Conservation (phyloP, 2,113 vertebrate species). For the Hemibagrus wyckioides region DNA sequence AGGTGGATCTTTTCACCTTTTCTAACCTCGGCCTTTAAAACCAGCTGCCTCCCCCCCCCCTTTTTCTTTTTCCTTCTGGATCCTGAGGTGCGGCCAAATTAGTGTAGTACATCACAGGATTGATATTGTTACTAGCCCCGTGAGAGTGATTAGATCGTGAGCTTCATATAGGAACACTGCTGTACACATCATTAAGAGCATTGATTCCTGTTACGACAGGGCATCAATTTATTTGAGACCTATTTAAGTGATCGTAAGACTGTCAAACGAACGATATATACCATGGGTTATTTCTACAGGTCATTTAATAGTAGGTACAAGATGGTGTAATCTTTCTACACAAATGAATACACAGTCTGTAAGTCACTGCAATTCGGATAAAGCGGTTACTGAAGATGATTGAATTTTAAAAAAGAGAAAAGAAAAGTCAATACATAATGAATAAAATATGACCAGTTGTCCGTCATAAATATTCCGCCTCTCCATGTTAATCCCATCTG, state of each 20-base stretch:
- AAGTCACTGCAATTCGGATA: background rate
- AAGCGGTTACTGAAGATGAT: background rate
- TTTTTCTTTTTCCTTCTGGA: background rate
- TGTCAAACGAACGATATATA: background rate
- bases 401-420: background rate
- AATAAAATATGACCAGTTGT: background rate
- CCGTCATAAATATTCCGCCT: background rate
- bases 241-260: background rate
- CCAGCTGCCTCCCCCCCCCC: background rate
- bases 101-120: conserved; percentile 3
- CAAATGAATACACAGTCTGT: background rate
- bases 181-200: background rate
- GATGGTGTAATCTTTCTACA: background rate
- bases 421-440: background rate
- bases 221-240: conserved; percentile 12
- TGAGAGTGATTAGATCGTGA: background rate
- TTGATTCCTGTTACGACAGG: background rate
- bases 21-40: background rate
- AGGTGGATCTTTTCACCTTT: conserved; percentile 4
- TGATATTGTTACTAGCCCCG: background rate
- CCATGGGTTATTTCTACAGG: background rate
- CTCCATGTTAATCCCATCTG: background rate
- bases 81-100: background rate
- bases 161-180: conserved; percentile 17
- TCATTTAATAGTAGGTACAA: background rate